Evolutionary conservation across 2,888 invertebrate genomes (phyloP).

Genomic region (Drosophila colorata): DNA sequence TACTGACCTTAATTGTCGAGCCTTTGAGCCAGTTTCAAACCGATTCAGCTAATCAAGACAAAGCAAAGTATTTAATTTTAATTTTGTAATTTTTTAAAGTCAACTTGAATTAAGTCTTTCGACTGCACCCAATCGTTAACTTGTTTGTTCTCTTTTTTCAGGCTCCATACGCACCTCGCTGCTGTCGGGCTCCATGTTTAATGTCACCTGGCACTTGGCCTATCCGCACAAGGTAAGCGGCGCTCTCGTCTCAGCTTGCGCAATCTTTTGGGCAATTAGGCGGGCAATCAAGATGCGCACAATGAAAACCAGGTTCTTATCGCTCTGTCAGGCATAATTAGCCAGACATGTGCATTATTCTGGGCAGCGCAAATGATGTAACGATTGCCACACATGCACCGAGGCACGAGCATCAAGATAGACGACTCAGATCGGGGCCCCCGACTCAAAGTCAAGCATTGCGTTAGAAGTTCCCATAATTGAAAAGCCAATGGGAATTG

Average conservation of each 20-base stretch:
- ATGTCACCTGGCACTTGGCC: slow-evolving; percentile 96
- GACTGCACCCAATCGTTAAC: neutral
- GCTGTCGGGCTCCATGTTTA: slow-evolving; percentile 92
- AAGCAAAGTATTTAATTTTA: too few relatives aligned
- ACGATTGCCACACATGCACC: slow-evolving; percentile 75
- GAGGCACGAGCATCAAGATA: slow-evolving; percentile 31
- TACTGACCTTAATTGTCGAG: too few relatives aligned
- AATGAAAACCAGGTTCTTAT: slow-evolving; percentile 54
- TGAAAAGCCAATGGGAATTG: slow-evolving; percentile 52
- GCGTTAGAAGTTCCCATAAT: slow-evolving; percentile 70
- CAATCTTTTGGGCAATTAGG: slow-evolving; percentile 35
- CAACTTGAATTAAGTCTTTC: neutral
- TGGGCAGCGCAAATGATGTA: slow-evolving; percentile 43
- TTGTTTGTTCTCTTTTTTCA: slow-evolving; percentile 85
- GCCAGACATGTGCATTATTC: slow-evolving; percentile 48
- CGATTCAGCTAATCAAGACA: too few relatives aligned
- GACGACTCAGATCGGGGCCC: neutral
- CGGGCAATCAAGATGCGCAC: slow-evolving; percentile 61
- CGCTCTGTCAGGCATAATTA: slow-evolving; percentile 48
- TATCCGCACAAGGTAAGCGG: slow-evolving; percentile 94
- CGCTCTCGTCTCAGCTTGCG: slow-evolving; percentile 22
- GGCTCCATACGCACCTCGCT: slow-evolving; percentile 92
- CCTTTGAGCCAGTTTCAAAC: too few relatives aligned
- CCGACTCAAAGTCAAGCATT: slow-evolving; percentile 57
- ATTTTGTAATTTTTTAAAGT: neutral